Evolutionary conservation across 2,797 vertebrate genomes (phyloP).

Genomic region (Melanotaenia maccullochi): DNA sequence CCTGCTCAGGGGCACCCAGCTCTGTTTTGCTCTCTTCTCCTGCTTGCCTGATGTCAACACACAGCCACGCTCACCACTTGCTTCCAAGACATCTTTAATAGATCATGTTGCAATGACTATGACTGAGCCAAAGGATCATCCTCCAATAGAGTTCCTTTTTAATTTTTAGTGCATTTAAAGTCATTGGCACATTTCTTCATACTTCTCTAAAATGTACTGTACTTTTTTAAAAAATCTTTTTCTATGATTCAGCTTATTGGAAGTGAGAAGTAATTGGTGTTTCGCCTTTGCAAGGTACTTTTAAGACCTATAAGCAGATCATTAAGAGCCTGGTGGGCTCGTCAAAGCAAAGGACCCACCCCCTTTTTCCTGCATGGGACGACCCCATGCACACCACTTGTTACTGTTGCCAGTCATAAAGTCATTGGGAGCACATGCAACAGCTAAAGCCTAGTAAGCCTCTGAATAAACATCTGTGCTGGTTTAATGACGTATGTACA

Average conservation of each 20-base stretch:
- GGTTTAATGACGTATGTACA: conserved; percentile 86
- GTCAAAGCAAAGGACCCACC: conserved; percentile 71
- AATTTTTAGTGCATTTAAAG: conserved; percentile 14
- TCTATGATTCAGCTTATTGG: conserved; percentile 12
- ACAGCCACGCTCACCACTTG: conserved; percentile 58
- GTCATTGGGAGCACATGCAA: conserved; percentile 76
- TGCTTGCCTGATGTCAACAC: conserved; percentile 72
- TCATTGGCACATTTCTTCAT: neutral
- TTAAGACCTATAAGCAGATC: conserved; percentile 60
- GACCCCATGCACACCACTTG: conserved; percentile 75
- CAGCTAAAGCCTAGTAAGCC: conserved; percentile 65
- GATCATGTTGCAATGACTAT: conserved; percentile 53
- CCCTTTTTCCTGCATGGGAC: conserved; percentile 46
- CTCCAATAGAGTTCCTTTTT: conserved; percentile 15
- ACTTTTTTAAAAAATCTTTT: neutral
- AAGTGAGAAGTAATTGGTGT: conserved; percentile 37
- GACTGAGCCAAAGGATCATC: conserved; percentile 38
- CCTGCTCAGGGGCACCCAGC: conserved; percentile 76
- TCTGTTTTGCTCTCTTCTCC: conserved; percentile 67
- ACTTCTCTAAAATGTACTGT: conserved; percentile 10
- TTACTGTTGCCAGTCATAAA: conserved; percentile 88
- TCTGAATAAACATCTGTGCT: conserved; percentile 87
- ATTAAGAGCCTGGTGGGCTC: conserved; percentile 61
- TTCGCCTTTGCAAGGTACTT: conserved; percentile 41
- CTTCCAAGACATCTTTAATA: conserved; percentile 58